Conservation (phyloP, 2,797 vertebrate species). For the Apogon hyalosoma region DNA sequence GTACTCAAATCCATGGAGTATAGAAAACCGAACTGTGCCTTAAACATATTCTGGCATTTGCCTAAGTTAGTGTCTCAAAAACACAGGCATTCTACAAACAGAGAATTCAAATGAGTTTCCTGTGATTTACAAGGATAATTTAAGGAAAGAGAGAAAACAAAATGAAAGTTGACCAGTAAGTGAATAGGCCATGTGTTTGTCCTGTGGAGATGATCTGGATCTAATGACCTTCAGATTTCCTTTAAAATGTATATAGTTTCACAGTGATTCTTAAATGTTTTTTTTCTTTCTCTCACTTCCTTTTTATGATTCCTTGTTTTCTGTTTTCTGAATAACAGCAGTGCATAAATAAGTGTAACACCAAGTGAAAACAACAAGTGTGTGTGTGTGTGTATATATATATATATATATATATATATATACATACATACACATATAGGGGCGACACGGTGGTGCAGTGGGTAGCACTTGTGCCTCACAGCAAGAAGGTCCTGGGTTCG, state of each 20-base stretch:
- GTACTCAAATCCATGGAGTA: no score
- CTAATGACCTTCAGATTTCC: slow-evolving; percentile 21
- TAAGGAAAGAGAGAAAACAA: neutral
- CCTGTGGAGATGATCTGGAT: slow-evolving; percentile 6
- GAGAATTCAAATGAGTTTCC: neutral
- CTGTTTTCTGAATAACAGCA: slow-evolving; percentile 4
- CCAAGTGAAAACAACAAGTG: no score
- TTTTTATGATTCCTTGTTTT: slow-evolving; percentile 15
- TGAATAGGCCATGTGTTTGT: neutral
- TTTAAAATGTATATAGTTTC: slow-evolving; percentile 12
- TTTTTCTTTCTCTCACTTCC: slow-evolving; percentile 42
- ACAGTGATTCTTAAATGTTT: no score
- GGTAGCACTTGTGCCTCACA: no score
- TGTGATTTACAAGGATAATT: neutral
- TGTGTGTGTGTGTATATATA: neutral
- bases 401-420: no score
- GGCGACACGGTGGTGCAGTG: no score
- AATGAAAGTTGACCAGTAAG: neutral
- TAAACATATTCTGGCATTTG: neutral
- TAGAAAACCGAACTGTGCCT: neutral
- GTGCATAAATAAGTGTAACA: neutral
- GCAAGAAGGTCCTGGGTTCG: no score
- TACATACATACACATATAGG: no score
- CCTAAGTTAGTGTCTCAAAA: neutral
- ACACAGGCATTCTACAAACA: neutral